Evolutionary conservation across 2,888 invertebrate genomes (phyloP).

Genomic region (Yponomeuta evonymella): DNA sequence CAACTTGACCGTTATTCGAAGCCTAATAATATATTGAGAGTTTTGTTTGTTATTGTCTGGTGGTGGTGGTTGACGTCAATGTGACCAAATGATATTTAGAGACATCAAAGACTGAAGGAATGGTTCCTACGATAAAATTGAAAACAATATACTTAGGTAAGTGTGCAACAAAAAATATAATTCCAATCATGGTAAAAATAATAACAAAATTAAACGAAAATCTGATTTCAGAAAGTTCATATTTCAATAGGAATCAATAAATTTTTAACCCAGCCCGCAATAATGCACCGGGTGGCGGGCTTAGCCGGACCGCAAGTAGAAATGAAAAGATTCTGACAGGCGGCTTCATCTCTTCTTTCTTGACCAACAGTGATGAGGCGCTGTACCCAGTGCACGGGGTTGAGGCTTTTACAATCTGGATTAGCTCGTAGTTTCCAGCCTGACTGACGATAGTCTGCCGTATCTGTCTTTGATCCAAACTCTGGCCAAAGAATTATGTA

Average conservation of each 20-base stretch:
- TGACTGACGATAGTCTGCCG: constrained; percentile 10
- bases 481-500: neutral
- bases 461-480: constrained; percentile 15
- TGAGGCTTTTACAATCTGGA: neutral
- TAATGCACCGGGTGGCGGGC: too few species aligned
- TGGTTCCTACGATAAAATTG: neutral
- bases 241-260: neutral
- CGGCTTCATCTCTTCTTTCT: too few species aligned
- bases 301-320: too few species aligned
- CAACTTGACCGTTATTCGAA: neutral
- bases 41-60: constrained; percentile 18
- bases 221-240: neutral
- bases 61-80: constrained; percentile 12
- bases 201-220: too few species aligned
- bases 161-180: neutral
- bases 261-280: too few species aligned
- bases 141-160: neutral
- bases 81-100: constrained; percentile 4
- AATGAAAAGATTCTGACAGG: too few species aligned
- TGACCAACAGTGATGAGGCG: too few species aligned
- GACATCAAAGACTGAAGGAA: neutral
- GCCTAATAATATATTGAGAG: constrained; percentile 11
- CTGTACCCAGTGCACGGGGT: constrained; percentile 6
- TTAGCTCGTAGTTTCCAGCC: constrained; percentile 12
- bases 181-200: too few species aligned